Conservation (phyloP, 2,888 invertebrate genomes). For the Nephrotoma flavescens region DNA sequence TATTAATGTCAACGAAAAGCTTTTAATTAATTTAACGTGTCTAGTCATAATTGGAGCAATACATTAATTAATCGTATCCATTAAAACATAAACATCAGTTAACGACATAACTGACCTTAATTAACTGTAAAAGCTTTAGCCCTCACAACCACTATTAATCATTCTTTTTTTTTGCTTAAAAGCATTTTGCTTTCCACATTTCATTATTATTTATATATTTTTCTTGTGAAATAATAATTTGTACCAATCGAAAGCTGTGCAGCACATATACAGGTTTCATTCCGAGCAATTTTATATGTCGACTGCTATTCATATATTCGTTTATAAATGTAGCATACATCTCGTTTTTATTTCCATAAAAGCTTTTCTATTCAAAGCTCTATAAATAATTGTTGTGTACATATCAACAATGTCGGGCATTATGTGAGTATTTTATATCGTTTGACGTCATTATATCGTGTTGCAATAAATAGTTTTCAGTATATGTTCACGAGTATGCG, state of each 20-base stretch:
- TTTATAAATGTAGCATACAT: not conserved
- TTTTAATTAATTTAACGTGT: not conserved
- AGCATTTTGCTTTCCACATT: not conserved
- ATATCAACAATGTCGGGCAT: not conserved
- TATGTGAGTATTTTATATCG: not conserved
- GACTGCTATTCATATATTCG: not conserved
- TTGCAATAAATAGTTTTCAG: not conserved
- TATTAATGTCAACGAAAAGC: not conserved
- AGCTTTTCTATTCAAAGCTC: not conserved
- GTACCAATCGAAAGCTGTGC: not conserved
- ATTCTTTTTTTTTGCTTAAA: not conserved
- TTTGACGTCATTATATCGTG: not conserved
- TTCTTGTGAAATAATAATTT: not conserved
- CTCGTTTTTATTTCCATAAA: not conserved
- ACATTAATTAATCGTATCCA: not conserved
- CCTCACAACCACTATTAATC: not conserved
- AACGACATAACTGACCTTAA: not conserved
- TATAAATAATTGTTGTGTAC: not conserved
- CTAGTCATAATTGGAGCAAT: not conserved
- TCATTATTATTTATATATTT: not conserved
- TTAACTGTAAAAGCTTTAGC: not conserved
- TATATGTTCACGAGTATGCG: not conserved
- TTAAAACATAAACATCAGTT: not conserved
- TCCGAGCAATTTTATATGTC: not conserved
- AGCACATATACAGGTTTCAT: not conserved